Evolutionary conservation across 1,140 invertebrate genomes (phyloP), one percentile per base, ranked within the genome.

Genomic region (Pseudomyrmex sp.): DNA sequence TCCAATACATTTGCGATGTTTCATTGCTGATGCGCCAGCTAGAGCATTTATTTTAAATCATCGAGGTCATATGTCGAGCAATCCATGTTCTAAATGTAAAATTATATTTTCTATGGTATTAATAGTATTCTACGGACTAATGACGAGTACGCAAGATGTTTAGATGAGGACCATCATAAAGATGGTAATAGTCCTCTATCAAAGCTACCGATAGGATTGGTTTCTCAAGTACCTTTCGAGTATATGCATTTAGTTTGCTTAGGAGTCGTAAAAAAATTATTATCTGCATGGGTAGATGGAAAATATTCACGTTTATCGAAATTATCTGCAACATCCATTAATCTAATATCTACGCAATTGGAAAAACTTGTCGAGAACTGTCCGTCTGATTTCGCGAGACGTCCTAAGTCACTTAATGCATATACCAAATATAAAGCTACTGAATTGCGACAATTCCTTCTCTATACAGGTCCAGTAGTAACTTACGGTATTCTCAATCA

Each of bases 181-280:
- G 3, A 35, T 35, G 35, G 35, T 7, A 7, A 7, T 35, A 68
- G 63, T 56, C 18, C 76, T 12, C 5, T 83, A 12, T 35, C 35
- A 20, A 10, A n/a, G n/a, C 12, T 83, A 13, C 18, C 58, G 1
- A 62, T 86, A 1, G 68, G 59, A 61, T 44, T 84, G 65, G 85
- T 88, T 1, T 54, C 52, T 0, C 61, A 35, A 26, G 23, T 62
- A 4, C 20, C 59, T 26, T 61, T 61, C 23, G 20, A 61, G 5
- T 61, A 61, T 23, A 61, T 61, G 59, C 59, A 61, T 4, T 12
- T 61, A 1, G 59, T 61, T 4, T 61, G 20, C 1, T 61, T 35
- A 7, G 5, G 20, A 13, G 56, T 61, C 0, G 2, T 8, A 23
- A 23, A 61, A 61, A 61, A 61, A 1, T 61, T 23, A 5, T 26